Conservation (phyloP, 2,888 invertebrate species). For the Laspeyria flexula region DNA sequence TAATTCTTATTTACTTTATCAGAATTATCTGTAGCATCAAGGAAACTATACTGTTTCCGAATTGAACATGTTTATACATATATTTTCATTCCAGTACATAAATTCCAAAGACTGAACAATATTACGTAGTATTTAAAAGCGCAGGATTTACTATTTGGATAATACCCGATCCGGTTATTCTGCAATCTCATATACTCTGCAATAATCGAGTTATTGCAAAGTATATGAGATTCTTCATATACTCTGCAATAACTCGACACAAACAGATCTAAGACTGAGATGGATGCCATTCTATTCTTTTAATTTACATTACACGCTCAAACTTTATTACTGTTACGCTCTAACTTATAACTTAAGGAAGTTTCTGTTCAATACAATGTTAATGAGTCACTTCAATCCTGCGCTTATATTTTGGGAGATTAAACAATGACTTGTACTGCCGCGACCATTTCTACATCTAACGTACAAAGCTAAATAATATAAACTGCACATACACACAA, state of each 20-base stretch:
- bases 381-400: constrained; percentile 22
- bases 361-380: constrained; percentile 6
- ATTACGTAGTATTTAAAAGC: constrained; percentile 41
- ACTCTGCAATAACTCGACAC: no score
- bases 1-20: background rate
- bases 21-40: constrained; percentile 14
- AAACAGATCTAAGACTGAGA: constrained; percentile 38
- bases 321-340: constrained; percentile 32
- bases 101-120: constrained; percentile 62
- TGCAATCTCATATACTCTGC: constrained; percentile 27
- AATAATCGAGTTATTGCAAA: no score
- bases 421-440: constrained; percentile 31
- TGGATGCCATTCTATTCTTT: constrained; percentile 45
- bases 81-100: constrained; percentile 53
- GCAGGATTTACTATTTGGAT: constrained; percentile 31
- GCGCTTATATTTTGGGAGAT: constrained; percentile 39
- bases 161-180: constrained; percentile 3
- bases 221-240: no score
- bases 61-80: constrained; percentile 16
- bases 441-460: constrained; percentile 14
- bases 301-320: constrained; percentile 19
- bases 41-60: constrained; percentile 15
- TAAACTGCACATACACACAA: background rate
- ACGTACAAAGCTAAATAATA: constrained; percentile 3
- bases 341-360: constrained; percentile 37